Evolutionary conservation across 2,888 invertebrate species (phyloP), one percentile per base, ranked within the genome.

Genomic region (Acronicta alni): DNA sequence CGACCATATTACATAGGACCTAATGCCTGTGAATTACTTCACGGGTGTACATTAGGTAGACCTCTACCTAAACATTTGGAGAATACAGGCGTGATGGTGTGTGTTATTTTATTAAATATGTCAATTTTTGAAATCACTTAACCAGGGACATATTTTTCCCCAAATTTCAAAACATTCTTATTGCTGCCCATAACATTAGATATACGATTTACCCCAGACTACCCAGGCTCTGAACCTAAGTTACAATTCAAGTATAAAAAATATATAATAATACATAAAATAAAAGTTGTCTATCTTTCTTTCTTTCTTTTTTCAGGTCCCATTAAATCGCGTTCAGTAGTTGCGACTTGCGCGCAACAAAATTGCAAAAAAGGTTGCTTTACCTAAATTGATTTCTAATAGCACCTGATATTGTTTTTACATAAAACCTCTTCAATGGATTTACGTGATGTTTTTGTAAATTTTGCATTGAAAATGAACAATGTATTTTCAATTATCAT

Each of bases 281-380:
- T n/a, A n/a, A n/a, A n/a, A n/a, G n/a, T n/a, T n/a, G n/a, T n/a
- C n/a, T n/a, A n/a, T n/a, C n/a, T n/a, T n/a, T n/a, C n/a, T n/a
- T n/a, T n/a, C n/a, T n/a, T n/a, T n/a, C n/a, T n/a, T n/a, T n/a
- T n/a, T n/a, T n/a, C n/a, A n/a, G n/a, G n/a, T 48, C 23, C 58
- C 42, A 73, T 73, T 62, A 73, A 62, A 67, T 37, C 49, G n/a
- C 59, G 57, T 55, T 66, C 59, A 72, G 63, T 72, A 66, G 63
- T 57, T 67, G 61, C 51, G 47, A 72, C 69, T 59, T 60, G 49
- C 47, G 46, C 61, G 59, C 69, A 72, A 72, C 67, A 75, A 73
- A 75, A 68, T 62, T 55, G 48, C 55, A 55, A 61, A 60, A 68
- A 65, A 56, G 49, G 41, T 58, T 47, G 10, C 51, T 65, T 60